Evolutionary conservation across 2,113 vertebrate genomes (phyloP).

Genomic region (Pangasianodon gigas): DNA sequence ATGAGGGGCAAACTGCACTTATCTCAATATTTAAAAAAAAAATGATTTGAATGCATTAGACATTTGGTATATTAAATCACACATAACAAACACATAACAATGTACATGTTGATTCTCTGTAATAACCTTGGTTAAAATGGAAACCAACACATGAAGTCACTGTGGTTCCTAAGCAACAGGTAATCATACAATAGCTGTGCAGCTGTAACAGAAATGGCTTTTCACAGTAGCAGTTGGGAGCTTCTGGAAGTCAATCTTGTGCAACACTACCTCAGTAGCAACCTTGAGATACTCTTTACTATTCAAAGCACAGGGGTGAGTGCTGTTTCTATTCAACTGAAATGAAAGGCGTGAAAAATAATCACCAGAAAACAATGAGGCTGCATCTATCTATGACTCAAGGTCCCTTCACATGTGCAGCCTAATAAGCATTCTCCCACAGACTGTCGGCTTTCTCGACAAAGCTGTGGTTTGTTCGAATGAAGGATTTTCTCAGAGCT

Average conservation of each 20-base stretch:
- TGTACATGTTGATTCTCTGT: conserved; percentile 36
- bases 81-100: not conserved
- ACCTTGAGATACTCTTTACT: conserved; percentile 67
- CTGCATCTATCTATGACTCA: conserved; percentile 63
- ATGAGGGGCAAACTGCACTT: not conserved
- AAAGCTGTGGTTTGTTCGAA: conserved; percentile 50
- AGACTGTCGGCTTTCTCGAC: conserved; percentile 48
- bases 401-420: conserved; percentile 53
- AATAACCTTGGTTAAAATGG: conserved; percentile 64
- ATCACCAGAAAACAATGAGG: conserved; percentile 67
- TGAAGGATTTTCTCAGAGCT: conserved; percentile 39
- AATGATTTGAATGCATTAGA: not conserved
- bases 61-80: not conserved
- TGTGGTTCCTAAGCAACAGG: conserved; percentile 79
- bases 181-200: conserved; percentile 65
- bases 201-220: conserved; percentile 60
- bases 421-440: conserved; percentile 62
- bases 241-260: conserved; percentile 59
- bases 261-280: conserved; percentile 55
- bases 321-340: conserved; percentile 56
- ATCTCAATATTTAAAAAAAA: not conserved
- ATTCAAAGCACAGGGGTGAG: conserved; percentile 52
- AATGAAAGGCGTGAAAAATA: conserved; percentile 57
- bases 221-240: conserved; percentile 62
- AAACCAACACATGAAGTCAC: conserved; percentile 58